Conservation (phyloP, 2,888 invertebrate species). For the Tubulanus polymorphus region DNA sequence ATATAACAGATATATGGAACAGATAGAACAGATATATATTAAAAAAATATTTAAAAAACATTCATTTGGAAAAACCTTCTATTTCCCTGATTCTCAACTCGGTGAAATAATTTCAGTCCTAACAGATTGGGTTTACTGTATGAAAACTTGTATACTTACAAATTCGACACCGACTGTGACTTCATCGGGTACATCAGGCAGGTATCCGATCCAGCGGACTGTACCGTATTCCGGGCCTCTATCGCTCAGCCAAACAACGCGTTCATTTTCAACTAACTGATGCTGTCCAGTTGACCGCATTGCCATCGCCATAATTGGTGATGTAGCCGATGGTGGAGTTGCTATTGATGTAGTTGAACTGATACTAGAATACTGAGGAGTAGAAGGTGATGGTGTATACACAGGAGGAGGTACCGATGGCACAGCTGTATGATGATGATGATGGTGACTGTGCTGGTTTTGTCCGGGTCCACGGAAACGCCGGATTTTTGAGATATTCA, state of each 20-base stretch:
- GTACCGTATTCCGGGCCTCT: constrained; percentile 55
- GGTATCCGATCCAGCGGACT: constrained; percentile 58
- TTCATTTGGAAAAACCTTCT: too few relatives aligned
- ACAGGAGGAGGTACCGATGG: background rate
- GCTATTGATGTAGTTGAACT: too few relatives aligned
- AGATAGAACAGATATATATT: too few relatives aligned
- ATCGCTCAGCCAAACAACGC: constrained; percentile 58
- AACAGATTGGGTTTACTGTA: too few relatives aligned
- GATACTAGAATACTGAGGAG: background rate
- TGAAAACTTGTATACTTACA: constrained; percentile 56
- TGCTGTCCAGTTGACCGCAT: too few relatives aligned
- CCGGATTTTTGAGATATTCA: constrained; percentile 30
- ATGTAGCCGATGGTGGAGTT: background rate
- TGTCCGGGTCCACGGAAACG: constrained; percentile 15
- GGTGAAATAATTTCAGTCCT: too few relatives aligned
- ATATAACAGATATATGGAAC: too few relatives aligned
- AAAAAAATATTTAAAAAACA: too few relatives aligned
- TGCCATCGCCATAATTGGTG: background rate
- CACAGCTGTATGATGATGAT: background rate
- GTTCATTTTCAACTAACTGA: too few relatives aligned
- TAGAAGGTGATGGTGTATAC: background rate
- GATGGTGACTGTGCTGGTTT: background rate
- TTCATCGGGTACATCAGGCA: constrained; percentile 53
- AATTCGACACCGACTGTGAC: constrained; percentile 60
- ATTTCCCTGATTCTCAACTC: too few relatives aligned